Evolutionary conservation across 2,888 invertebrate genomes (phyloP).

Genomic region (Mechanitis mazaeus): DNA sequence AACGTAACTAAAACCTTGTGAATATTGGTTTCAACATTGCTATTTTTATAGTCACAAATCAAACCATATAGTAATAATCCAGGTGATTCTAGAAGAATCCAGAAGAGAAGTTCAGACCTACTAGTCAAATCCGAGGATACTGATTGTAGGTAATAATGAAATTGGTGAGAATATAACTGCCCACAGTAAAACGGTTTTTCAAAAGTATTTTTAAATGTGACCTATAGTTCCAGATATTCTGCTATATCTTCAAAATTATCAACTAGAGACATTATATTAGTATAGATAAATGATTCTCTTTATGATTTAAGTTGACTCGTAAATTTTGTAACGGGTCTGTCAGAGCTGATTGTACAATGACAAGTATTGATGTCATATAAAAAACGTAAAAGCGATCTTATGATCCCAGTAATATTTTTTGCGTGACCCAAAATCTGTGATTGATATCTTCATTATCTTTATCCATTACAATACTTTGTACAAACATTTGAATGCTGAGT

Average conservation of each 20-base stretch:
- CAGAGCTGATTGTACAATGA: constrained; percentile 4
- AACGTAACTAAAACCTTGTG: constrained; percentile 1
- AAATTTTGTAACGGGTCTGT: not conserved
- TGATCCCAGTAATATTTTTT: constrained; percentile 19
- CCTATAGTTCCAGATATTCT: no score
- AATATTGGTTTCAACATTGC: not conserved
- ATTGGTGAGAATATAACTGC: no score
- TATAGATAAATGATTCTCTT: no score
- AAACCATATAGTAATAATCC: no score
- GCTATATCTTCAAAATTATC: no score
- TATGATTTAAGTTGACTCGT: not conserved
- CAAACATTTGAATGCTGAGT: constrained; percentile 13
- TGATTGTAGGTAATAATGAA: no score
- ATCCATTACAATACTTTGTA: constrained; percentile 17
- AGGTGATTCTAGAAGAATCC: no score
- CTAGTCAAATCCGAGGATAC: no score
- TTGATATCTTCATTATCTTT: constrained; percentile 30
- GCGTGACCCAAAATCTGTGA: constrained; percentile 25
- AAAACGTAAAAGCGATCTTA: constrained; percentile 17
- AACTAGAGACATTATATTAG: no score
- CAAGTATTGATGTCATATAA: constrained; percentile 21
- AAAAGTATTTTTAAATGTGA: no score
- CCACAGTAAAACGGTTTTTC: no score
- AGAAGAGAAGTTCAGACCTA: no score
- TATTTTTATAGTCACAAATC: not conserved